phyloP scores from a whole-genome alignment of 1,140 invertebrate species.

The Drosophila pseudoobscura region DNA sequence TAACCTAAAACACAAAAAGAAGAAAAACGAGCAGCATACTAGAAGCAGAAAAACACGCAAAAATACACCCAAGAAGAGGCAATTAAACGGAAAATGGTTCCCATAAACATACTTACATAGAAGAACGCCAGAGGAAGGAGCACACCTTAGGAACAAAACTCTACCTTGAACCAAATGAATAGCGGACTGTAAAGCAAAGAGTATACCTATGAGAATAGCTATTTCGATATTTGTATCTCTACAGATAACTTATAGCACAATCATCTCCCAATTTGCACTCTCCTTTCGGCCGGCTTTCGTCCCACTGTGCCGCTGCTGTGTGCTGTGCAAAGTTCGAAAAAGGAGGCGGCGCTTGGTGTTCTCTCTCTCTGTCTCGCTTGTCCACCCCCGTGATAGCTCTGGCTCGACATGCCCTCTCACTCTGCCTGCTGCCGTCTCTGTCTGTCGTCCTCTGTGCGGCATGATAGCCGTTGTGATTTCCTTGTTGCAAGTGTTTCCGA shows the following conservation, averaged over 20 bases:
- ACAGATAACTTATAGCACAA: too few species aligned
- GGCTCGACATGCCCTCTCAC: constrained; percentile 20
- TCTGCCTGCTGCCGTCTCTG: constrained; percentile 14
- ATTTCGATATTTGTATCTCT: too few species aligned
- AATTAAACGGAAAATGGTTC: too few species aligned
- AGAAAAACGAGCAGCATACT: not conserved
- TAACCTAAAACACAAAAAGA: too few species aligned
- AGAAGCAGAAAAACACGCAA: too few species aligned
- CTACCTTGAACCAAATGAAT: too few species aligned
- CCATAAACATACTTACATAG: too few species aligned
- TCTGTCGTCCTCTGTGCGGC: constrained; percentile 28
- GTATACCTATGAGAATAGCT: too few species aligned
- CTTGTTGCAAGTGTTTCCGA: constrained; percentile 82
- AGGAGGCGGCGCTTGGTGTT: constrained; percentile 70
- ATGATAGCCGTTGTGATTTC: constrained; percentile 50
- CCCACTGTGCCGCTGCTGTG: constrained; percentile 45
- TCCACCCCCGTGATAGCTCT: constrained; percentile 35
- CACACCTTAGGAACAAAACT: too few species aligned
- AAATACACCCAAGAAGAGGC: too few species aligned
- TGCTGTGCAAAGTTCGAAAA: constrained; percentile 52
- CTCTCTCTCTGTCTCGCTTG: constrained; percentile 24
- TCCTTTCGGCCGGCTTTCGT: not conserved
- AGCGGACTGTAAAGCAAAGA: too few species aligned
- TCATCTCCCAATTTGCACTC: not conserved
- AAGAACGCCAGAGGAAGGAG: too few species aligned